phyloP scores from a whole-genome alignment of 2,113 vertebrate species.

The Mus musculus region DNA sequence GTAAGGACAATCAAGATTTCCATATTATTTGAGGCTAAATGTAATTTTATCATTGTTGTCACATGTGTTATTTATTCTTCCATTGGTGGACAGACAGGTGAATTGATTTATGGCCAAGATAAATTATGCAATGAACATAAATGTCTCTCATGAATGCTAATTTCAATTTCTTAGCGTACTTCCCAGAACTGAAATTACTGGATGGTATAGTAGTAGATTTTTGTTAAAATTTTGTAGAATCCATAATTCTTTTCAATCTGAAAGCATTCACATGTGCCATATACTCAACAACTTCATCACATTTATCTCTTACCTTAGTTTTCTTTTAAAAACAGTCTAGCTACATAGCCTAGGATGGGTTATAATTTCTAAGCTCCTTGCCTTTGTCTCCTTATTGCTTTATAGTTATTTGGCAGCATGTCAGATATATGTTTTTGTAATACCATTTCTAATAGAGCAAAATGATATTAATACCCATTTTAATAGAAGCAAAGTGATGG shows the following conservation, averaged over 20 bases:
- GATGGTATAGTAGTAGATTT: not conserved
- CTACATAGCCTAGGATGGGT: not conserved
- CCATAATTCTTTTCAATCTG: not conserved
- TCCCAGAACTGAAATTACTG: not conserved
- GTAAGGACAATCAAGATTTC: not conserved
- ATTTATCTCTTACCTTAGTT: not conserved
- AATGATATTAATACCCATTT: not conserved
- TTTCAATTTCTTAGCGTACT: not conserved
- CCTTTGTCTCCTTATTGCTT: not conserved
- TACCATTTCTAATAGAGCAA: not conserved
- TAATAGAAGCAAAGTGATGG: not conserved
- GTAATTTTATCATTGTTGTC: not conserved
- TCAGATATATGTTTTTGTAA: not conserved
- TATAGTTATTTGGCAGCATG: not conserved
- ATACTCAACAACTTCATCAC: not conserved
- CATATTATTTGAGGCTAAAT: not conserved
- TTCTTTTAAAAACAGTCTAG: too few species aligned
- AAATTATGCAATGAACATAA: not conserved
- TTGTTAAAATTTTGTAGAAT: not conserved
- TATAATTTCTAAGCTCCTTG: not conserved
- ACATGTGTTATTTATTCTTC: not conserved
- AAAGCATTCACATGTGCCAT: not conserved
- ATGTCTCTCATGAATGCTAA: not conserved
- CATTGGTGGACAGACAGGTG: not conserved
- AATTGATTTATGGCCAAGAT: not conserved